These are phyloP conservation scores for Capitulum mitella DNA, from an alignment of 2,888 invertebrate genomes.

Conservation along the genomic window DNA sequence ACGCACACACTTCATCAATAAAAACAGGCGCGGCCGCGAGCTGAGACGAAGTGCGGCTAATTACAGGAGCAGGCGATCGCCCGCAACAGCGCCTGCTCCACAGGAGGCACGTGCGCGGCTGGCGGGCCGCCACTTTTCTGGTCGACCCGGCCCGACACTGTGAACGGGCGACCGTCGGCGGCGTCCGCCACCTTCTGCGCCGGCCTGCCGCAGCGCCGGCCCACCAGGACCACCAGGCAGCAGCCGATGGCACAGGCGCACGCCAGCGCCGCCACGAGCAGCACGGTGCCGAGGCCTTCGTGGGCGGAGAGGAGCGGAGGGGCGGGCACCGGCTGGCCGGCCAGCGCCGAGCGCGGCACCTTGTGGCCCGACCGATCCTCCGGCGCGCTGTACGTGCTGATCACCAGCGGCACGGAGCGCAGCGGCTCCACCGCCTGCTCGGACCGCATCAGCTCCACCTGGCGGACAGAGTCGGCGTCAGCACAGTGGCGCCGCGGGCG, in stretches of 20 bases:
- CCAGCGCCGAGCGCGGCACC: constrained; percentile 15
- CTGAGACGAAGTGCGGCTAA: no score
- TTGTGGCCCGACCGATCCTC: not conserved
- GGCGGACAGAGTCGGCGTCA: not conserved
- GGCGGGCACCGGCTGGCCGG: not conserved
- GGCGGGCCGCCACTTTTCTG: no score
- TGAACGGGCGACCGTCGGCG: not conserved
- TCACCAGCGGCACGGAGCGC: constrained; percentile 24
- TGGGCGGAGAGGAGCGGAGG: not conserved
- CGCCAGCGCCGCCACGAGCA: not conserved
- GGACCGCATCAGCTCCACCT: constrained; percentile 11
- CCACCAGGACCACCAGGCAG: not conserved
- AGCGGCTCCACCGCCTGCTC: not conserved
- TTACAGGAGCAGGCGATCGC: no score
- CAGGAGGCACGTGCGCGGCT: no score
- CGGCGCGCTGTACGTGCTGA: constrained; percentile 15
- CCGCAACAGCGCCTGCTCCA: no score
- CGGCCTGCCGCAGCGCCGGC: not conserved
- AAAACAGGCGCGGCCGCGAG: no score
- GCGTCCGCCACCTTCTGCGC: not conserved
- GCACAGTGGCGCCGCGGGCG: constrained; percentile 1
- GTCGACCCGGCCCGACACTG: not conserved
- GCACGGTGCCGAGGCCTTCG: not conserved
- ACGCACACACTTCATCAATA: no score
- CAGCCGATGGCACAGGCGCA: not conserved